Conservation (phyloP, 1,140 invertebrate species). For the Drosophila santomea region DNA sequence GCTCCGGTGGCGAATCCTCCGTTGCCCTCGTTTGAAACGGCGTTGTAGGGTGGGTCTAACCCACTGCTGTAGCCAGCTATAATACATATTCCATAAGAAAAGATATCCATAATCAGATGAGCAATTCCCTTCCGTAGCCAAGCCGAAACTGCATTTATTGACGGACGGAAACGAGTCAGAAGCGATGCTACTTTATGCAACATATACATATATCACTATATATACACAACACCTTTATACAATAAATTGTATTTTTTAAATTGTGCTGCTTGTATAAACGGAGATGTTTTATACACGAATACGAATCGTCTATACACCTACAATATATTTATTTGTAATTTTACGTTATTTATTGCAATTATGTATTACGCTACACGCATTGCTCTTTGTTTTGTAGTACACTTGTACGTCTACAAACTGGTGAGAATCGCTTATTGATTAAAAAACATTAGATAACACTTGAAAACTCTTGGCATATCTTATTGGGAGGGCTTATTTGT, state of each 20-base stretch:
- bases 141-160: constrained; percentile 60
- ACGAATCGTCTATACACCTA: constrained; percentile 68
- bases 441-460: constrained; percentile 39
- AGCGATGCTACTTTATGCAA: constrained; percentile 79
- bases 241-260: constrained; percentile 73
- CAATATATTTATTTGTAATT: constrained; percentile 79
- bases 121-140: constrained; percentile 61
- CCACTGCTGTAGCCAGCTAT: constrained; percentile 29
- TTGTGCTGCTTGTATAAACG: constrained; percentile 78
- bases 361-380: constrained; percentile 70
- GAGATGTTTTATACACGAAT: constrained; percentile 68
- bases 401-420: constrained; percentile 51
- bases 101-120: constrained; percentile 49
- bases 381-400: constrained; percentile 57
- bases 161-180: constrained; percentile 58
- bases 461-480: constrained; percentile 11
- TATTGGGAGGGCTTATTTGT: neutral
- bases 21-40: constrained; percentile 79
- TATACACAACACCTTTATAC: constrained; percentile 50
- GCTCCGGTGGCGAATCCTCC: constrained; percentile 44
- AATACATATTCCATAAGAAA: constrained; percentile 75
- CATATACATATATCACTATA: constrained; percentile 63
- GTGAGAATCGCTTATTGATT: constrained; percentile 69
- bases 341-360: constrained; percentile 83
- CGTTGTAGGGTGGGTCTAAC: constrained; percentile 75